Evolutionary conservation across 2,113 vertebrate species (phyloP).

Genomic region (Hypanus sabinus): DNA sequence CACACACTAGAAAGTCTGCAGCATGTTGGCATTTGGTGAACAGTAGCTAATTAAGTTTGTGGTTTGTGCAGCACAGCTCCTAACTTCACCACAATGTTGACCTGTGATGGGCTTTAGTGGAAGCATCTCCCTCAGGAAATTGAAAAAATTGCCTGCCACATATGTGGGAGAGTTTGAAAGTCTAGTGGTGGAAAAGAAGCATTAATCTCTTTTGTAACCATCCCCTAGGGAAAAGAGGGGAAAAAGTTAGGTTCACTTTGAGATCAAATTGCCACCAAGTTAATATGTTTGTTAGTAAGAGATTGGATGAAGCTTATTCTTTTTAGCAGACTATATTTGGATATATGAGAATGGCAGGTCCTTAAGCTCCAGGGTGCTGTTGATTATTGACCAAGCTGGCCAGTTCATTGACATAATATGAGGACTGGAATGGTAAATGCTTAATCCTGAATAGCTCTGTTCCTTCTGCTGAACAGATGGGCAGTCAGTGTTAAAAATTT

Average conservation of each 20-base stretch:
- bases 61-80: neutral
- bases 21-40: constrained; percentile 13
- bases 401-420: constrained; percentile 6
- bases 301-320: constrained; percentile 18
- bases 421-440: neutral
- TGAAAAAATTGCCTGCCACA: constrained; percentile 21
- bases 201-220: constrained; percentile 33
- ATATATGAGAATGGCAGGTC: constrained; percentile 15
- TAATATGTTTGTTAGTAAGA: constrained; percentile 6
- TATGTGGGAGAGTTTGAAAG: constrained; percentile 24
- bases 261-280: constrained; percentile 27
- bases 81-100: constrained; percentile 6
- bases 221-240: neutral
- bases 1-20: neutral
- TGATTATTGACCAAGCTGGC: constrained; percentile 25
- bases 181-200: constrained; percentile 13
- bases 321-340: constrained; percentile 19
- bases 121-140: constrained; percentile 25
- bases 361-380: constrained; percentile 21
- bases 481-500: neutral
- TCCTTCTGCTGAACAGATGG: neutral
- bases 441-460: neutral
- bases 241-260: constrained; percentile 17
- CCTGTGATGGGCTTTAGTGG: neutral
- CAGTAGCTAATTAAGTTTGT: constrained; percentile 21